Evolutionary conservation across 2,888 invertebrate genomes (phyloP).

Genomic region (Choreutis nemorana): DNA sequence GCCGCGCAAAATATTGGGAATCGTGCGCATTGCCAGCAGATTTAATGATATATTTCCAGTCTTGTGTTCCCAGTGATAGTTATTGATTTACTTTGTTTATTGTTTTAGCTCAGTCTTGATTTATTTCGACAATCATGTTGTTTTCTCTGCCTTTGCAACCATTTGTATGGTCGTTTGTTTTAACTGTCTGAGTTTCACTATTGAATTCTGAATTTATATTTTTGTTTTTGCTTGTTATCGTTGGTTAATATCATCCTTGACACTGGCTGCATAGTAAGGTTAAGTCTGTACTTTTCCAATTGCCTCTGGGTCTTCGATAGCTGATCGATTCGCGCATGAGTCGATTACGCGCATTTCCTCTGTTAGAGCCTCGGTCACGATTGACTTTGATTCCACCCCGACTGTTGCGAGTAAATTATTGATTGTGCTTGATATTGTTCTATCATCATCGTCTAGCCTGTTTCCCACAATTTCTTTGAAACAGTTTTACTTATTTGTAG

Average conservation of each 20-base stretch:
- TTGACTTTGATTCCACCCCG: slow-evolving; percentile 24
- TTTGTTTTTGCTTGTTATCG: slow-evolving; percentile 3
- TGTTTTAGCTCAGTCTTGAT: too few relatives aligned
- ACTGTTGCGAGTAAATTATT: slow-evolving; percentile 24
- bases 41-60: slow-evolving; percentile 13
- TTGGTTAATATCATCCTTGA: slow-evolving; percentile 6
- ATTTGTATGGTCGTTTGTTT: too few relatives aligned
- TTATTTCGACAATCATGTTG: too few relatives aligned
- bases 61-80: slow-evolving; percentile 2
- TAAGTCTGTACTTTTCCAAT: too few relatives aligned
- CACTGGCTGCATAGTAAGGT: too few relatives aligned
- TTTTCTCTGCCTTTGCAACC: too few relatives aligned
- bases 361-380: slow-evolving; percentile 31
- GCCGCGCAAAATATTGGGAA: slow-evolving; percentile 34
- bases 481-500: slow-evolving; percentile 13
- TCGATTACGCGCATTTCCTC: slow-evolving; percentile 15
- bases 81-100: too few relatives aligned
- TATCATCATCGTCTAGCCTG: slow-evolving; percentile 8
- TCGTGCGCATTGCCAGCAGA: slow-evolving; percentile 25
- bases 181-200: too few relatives aligned
- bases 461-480: slow-evolving; percentile 5
- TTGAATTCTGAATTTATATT: too few relatives aligned
- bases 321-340: slow-evolving; percentile 16
- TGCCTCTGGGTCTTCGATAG: slow-evolving; percentile 16
- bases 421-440: slow-evolving; percentile 18